These are phyloP conservation scores for Coregonus suidteri DNA, from an alignment of 2,797 vertebrate species.

Conservation along the genomic window DNA sequence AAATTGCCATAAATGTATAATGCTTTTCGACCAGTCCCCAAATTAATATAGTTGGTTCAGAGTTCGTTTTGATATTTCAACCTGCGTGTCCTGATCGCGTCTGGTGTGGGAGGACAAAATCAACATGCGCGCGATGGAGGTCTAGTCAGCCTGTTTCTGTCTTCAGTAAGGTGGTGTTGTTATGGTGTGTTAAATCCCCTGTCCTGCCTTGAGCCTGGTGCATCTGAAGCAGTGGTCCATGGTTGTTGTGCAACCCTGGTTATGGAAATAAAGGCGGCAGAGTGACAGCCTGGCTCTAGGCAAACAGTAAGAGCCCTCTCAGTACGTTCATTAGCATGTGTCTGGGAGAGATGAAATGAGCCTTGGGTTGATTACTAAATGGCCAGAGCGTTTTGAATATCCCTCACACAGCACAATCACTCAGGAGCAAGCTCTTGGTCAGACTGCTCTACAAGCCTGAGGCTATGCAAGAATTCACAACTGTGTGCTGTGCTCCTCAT, in stretches of 20 bases:
- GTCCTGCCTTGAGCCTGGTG: not conserved
- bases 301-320: not conserved
- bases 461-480: not conserved
- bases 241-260: not conserved
- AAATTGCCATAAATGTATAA: no score
- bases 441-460: not conserved
- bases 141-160: not conserved
- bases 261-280: not conserved
- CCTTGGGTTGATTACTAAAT: constrained; percentile 43
- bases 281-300: not conserved
- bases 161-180: not conserved
- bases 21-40: no score
- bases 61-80: no score
- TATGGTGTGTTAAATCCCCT: not conserved
- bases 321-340: constrained; percentile 26
- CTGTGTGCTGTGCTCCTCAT: not conserved
- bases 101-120: no score
- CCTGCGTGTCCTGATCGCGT: no score
- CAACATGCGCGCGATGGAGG: no score
- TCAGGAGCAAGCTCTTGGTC: not conserved
- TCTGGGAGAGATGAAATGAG: constrained; percentile 42
- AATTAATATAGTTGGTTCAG: no score
- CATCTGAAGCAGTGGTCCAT: not conserved
- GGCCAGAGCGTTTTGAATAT: constrained; percentile 5
- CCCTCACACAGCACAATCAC: not conserved